Evolutionary conservation across 2,797 vertebrate species (phyloP).

Genomic region (Apodemus agrarius): DNA sequence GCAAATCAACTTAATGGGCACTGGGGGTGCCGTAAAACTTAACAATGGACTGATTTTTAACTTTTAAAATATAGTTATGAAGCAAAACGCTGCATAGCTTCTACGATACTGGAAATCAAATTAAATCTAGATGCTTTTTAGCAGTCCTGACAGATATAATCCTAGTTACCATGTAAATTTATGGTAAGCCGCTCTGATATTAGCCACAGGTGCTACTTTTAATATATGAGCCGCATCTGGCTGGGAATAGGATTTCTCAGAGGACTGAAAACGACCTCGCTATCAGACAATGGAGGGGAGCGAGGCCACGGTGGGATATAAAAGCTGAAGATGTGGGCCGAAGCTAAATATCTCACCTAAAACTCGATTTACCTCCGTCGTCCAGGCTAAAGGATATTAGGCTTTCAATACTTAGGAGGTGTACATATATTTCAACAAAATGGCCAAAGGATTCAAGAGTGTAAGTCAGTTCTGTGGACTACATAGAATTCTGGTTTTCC

Average conservation of each 20-base stretch:
- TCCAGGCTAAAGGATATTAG: slow-evolving; percentile 86
- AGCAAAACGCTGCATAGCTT: slow-evolving; percentile 89
- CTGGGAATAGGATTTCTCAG: slow-evolving; percentile 91
- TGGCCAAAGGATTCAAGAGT: slow-evolving; percentile 84
- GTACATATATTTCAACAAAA: slow-evolving; percentile 85
- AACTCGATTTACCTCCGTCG: slow-evolving; percentile 86
- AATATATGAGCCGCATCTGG: slow-evolving; percentile 92
- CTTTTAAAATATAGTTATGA: slow-evolving; percentile 91
- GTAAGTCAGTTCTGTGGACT: slow-evolving; percentile 79
- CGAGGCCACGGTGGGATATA: slow-evolving; percentile 87
- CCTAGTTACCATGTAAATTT: slow-evolving; percentile 93
- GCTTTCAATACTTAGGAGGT: slow-evolving; percentile 86
- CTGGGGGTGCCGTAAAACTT: slow-evolving; percentile 90
- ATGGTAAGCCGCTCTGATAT: slow-evolving; percentile 92
- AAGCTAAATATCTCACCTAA: slow-evolving; percentile 85
- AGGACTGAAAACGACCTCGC: slow-evolving; percentile 92
- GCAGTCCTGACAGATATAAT: slow-evolving; percentile 92
- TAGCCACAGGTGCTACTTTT: slow-evolving; percentile 93
- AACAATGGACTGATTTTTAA: slow-evolving; percentile 90
- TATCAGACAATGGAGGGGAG: slow-evolving; percentile 89
- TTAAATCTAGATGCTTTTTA: slow-evolving; percentile 92
- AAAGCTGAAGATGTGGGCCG: slow-evolving; percentile 88
- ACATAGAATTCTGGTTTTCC: slow-evolving; percentile 78
- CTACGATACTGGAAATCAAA: slow-evolving; percentile 92
- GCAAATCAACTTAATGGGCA: slow-evolving; percentile 91